Evolutionary conservation across 1,140 invertebrate genomes (phyloP), one percentile per base, ranked within the genome.

Genomic region (Amphibalanus amphitrite): DNA sequence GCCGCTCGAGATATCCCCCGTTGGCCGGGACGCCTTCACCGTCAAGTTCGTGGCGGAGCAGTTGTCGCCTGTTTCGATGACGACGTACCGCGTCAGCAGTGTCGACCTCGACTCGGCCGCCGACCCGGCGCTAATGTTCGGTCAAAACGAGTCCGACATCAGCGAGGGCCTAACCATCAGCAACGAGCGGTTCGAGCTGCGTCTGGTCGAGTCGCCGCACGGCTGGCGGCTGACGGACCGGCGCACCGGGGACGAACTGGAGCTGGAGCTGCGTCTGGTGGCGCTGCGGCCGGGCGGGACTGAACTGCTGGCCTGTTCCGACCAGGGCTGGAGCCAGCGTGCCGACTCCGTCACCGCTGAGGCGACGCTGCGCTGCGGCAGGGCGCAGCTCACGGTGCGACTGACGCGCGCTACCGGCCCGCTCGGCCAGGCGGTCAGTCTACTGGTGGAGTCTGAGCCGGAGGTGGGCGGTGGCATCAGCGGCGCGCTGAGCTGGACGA

Each of bases 321-420:
- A 28, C 70, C 73, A 28, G 70, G 72, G 26, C 71, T 75, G 26
- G 74, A 72, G 38, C 20, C 92, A 93, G 33, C 85, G 91, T 1
- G 89, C 88, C 0, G 93, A 93, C 0, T 85, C 86, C 0, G 81
- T 96, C 8, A 86, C 87, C 26, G 92, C 91, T 0, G 87, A 93
- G 77, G 81, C 95, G 1, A 89, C 87, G 0, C 88, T 92, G 0
- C 84, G 91, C 71, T 92, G 93, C 77, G 85, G 89, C 1, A 85
- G 87, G 71, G 78, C 95, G 25, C 84, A 86, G 3, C 90, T 93
- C 76, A 88, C 89, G 0, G 83, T 91, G 0, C 83, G 87, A 8
- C 88, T 95, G 40, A 93, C 87, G 75, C 77, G 82, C 67, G 74
- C 65, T 28, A 71, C 73, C 13, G 86, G 86, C 23, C 80, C 81